Conservation (phyloP, 2,797 vertebrate genomes). For the Malacoctenus gilli region DNA sequence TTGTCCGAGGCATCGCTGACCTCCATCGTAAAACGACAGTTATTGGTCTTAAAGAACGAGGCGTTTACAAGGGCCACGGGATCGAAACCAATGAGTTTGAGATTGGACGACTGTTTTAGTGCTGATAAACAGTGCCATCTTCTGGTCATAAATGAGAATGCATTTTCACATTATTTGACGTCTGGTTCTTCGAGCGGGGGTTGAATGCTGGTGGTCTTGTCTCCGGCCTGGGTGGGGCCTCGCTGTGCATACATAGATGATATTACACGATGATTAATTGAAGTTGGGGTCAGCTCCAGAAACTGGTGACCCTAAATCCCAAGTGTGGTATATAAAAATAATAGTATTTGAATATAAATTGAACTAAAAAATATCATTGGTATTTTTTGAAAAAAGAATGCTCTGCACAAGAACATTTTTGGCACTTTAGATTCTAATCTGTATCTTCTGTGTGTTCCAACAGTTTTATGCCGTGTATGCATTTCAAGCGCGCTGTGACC, state of each 20-base stretch:
- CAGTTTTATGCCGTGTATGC: constrained; percentile 97
- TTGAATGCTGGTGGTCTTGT: too few relatives aligned
- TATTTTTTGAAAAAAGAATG: too few relatives aligned
- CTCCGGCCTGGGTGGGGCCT: too few relatives aligned
- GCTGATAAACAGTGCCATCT: constrained; percentile 59
- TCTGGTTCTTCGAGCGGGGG: too few relatives aligned
- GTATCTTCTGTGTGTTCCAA: constrained; percentile 29
- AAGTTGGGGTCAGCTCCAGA: too few relatives aligned
- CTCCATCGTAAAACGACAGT: constrained; percentile 6
- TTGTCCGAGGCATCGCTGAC: not conserved
- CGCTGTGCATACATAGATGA: too few relatives aligned
- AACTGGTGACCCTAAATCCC: too few relatives aligned
- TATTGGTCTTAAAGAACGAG: constrained; percentile 12
- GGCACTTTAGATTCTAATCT: not conserved
- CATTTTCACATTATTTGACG: not conserved
- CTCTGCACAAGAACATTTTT: too few relatives aligned
- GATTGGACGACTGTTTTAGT: not conserved
- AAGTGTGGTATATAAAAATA: too few relatives aligned
- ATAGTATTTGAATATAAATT: too few relatives aligned
- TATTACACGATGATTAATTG: too few relatives aligned
- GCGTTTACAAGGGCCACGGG: not conserved
- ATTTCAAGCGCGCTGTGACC: constrained; percentile 92
- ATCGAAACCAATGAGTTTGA: constrained; percentile 5
- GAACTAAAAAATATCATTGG: too few relatives aligned
- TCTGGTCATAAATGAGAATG: constrained; percentile 32